Evolutionary conservation across 2,888 invertebrate genomes (phyloP).

Genomic region (Dugesia japonica): DNA sequence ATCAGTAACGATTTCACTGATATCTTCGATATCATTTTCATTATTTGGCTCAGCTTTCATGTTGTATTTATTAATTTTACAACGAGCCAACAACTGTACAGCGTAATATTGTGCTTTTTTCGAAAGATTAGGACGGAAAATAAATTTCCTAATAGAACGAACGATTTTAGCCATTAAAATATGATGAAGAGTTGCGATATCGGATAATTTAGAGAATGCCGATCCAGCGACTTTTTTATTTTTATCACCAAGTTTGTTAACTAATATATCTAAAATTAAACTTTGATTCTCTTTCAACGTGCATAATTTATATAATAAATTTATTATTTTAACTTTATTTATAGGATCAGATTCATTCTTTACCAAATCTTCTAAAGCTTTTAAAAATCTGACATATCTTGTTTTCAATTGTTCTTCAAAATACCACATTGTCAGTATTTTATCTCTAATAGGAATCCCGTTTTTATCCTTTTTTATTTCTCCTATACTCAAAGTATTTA

Average conservation of each 20-base stretch:
- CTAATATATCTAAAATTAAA: neutral
- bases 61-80: neutral
- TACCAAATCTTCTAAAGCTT: neutral
- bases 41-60: neutral
- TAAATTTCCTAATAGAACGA: neutral
- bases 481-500: neutral
- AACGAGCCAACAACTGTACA: neutral
- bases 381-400: neutral
- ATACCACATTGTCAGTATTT: neutral
- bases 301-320: neutral
- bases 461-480: neutral
- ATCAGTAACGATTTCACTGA: neutral
- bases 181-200: too few species aligned
- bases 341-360: neutral
- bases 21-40: neutral
- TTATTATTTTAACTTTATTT: neutral
- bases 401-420: neutral
- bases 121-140: neutral
- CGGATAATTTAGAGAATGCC: neutral
- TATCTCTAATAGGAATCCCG: neutral
- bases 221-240: neutral
- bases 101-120: neutral
- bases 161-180: neutral
- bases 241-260: neutral
- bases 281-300: neutral